Base-by-base conservation (phyloP, 2,797 vertebrate species). In the Scolopax rusticola region DNA sequence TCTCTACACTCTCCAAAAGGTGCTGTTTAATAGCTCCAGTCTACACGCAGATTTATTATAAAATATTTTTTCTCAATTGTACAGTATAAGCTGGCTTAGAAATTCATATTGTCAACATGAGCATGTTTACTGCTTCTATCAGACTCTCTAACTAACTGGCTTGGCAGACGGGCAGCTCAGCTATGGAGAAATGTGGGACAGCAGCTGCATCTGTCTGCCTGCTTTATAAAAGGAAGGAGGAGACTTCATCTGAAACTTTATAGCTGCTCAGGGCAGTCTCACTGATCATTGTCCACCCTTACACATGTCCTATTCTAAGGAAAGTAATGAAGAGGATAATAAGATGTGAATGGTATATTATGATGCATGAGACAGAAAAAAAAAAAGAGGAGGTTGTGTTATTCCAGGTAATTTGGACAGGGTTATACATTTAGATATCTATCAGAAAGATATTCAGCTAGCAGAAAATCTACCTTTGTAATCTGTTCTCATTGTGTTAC, bases 41-140 rank as follows among this genome's bases (percentile, higher is more conserved):
- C 73, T 95, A 90, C 92, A 67, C 71, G 92, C 70, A 67, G 64
- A 28, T 89, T 75, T 79, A 77, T 33, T 91, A 70, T 60, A 79
- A 81, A 96, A 75, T 89, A 38, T 89, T 80, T 84, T 91, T 95
- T 95, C 63, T 80, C 65, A 75, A 12, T 53, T 69, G 41, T 47
- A 65, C 25, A n/a, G 12, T 78, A 43, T 84, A 84, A 23, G 75
- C 41, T 93, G 48, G 67, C 54, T 94, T 93, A 97, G 84, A 93
- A 96, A 92, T 90, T 95, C 40, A 59, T 94, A 96, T 93, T 84
- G 87, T 96, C 75, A 96, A 79, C 73, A 78, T 68, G 48, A 89
- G 32, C 48, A 43, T 90, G 47, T 96, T 97, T 96, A 91, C 54
- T 8, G 12, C 95, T 95, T 88, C 90, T 97, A 97, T 89, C 33